Conservation (phyloP, 2,888 invertebrate genomes). For the Peribatodes rhomboidaria region DNA sequence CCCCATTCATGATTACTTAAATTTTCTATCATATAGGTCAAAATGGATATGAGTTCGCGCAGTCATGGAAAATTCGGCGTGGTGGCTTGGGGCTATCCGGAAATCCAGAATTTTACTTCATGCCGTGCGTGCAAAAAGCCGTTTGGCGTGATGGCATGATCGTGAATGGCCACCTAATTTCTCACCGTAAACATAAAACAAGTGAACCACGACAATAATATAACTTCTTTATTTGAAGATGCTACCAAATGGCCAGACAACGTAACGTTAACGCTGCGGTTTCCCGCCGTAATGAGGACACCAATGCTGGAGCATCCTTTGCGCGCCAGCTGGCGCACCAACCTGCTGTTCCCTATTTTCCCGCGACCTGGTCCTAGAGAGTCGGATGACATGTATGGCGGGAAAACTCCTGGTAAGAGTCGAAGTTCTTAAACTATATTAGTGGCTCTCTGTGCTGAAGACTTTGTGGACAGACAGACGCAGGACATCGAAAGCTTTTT, state of each 20-base stretch:
- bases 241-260: constrained; percentile 81
- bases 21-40: too few relatives aligned
- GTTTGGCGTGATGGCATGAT: too few relatives aligned
- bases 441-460: too few relatives aligned
- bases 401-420: constrained; percentile 85
- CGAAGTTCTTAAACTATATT: neutral
- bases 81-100: too few relatives aligned
- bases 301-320: constrained; percentile 76
- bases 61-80: too few relatives aligned
- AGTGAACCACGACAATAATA: neutral
- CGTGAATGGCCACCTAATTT: too few relatives aligned
- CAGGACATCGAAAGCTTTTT: too few relatives aligned
- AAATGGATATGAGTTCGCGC: too few relatives aligned
- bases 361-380: constrained; percentile 90
- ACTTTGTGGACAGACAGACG: too few relatives aligned
- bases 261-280: constrained; percentile 86
- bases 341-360: constrained; percentile 89
- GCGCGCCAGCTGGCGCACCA: constrained; percentile 89
- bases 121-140: neutral
- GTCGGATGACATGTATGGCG: constrained; percentile 76
- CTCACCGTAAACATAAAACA: too few relatives aligned
- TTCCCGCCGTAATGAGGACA: constrained; percentile 88
- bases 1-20: too few relatives aligned
- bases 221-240: constrained; percentile 56
- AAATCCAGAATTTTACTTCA: too few relatives aligned